phyloP scores from a whole-genome alignment of 2,113 vertebrate species.

The Barbus barbus region DNA sequence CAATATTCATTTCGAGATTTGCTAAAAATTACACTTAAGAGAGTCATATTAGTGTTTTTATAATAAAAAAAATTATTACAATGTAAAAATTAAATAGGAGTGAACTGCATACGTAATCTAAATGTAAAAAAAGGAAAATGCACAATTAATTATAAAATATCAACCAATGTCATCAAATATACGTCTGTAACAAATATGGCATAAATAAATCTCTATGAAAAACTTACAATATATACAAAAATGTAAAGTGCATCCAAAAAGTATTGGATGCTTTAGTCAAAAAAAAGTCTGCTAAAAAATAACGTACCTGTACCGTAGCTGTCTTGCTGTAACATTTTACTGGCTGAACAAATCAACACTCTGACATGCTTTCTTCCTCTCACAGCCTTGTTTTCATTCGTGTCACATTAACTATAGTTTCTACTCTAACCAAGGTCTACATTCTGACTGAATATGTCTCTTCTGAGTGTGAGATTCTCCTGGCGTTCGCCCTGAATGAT shows the following conservation, averaged over 20 bases:
- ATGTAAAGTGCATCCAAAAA: neutral
- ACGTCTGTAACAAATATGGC: neutral
- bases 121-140: neutral
- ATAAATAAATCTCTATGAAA: neutral
- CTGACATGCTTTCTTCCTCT: neutral
- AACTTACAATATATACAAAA: neutral
- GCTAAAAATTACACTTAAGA: neutral
- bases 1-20: neutral
- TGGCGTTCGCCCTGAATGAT: conserved; percentile 17
- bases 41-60: neutral
- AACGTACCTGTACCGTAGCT: neutral
- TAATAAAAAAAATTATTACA: neutral
- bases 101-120: neutral
- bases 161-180: too few species aligned
- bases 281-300: neutral
- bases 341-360: neutral
- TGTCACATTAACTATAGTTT: neutral
- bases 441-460: neutral
- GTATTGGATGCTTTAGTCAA: too few species aligned
- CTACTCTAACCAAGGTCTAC: neutral
- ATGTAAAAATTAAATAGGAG: neutral
- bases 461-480: neutral
- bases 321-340: neutral
- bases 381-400: conserved; percentile 14
- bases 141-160: too few species aligned